Percentiles rank a stretch among this genome's conserved stretches.
These are phyloP conservation scores for Myrmecobius fasciatus DNA, from an alignment of 2,113 vertebrate species.

Conservation along the genomic window DNA sequence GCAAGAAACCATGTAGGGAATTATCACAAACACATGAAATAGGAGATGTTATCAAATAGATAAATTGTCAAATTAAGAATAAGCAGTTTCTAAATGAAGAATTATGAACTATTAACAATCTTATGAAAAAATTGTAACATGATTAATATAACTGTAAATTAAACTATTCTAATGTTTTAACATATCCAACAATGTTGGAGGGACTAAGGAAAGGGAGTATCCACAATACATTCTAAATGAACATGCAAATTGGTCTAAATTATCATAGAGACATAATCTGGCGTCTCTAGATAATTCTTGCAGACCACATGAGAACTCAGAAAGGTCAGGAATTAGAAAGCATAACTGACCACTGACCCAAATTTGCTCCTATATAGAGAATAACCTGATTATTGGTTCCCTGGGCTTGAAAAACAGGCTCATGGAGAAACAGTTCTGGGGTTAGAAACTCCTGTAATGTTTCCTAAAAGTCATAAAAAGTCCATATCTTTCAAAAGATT, in stretches of 20 bases:
- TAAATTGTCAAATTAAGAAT: neutral
- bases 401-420: neutral
- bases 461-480: neutral
- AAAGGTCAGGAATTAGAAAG: neutral
- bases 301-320: neutral
- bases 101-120: neutral
- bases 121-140: neutral
- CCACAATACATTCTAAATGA: neutral
- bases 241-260: neutral
- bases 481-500: neutral
- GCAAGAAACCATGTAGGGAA: neutral
- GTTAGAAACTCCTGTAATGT: neutral
- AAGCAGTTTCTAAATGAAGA: neutral
- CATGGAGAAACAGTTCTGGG: neutral
- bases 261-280: neutral
- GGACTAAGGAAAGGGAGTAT: neutral
- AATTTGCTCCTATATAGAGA: neutral
- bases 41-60: neutral
- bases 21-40: neutral
- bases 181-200: neutral
- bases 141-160: neutral
- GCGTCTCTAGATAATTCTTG: neutral
- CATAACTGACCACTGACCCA: neutral
- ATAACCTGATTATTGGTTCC: neutral
- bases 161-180: neutral